Evolutionary conservation across 1,140 invertebrate species (phyloP).

Genomic region (Penaeus japonicus): DNA sequence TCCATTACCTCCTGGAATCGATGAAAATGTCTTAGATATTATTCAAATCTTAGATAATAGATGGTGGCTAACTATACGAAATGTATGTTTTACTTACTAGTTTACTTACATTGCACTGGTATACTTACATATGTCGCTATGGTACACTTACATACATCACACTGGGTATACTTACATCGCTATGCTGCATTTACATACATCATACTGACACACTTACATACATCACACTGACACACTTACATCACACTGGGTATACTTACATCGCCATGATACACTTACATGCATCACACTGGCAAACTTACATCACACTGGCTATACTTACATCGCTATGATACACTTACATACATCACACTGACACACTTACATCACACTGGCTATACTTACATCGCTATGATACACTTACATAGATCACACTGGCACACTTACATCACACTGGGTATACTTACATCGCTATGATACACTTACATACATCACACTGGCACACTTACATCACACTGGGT

Average conservation of each 20-base stretch:
- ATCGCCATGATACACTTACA: conserved; percentile 28
- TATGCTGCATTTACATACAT: neutral
- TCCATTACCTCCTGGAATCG: too few species aligned
- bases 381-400: conserved; percentile 16
- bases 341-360: neutral
- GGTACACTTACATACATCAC: neutral
- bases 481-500: neutral
- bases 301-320: too few species aligned
- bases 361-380: too few species aligned
- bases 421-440: neutral
- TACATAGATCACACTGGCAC: conserved; percentile 39
- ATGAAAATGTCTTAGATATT: too few species aligned
- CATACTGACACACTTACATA: neutral
- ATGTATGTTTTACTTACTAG: too few species aligned
- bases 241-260: neutral
- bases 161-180: neutral
- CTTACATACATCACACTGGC: neutral
- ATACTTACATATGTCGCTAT: conserved; percentile 40
- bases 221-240: neutral
- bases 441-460: neutral
- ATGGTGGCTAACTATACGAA: too few species aligned
- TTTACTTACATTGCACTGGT: neutral
- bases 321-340: too few species aligned
- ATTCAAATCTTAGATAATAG: too few species aligned
- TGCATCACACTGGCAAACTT: neutral